These are phyloP conservation scores for Zosterops lateralis DNA, from an alignment of 2,113 vertebrate genomes.

Conservation along the genomic window DNA sequence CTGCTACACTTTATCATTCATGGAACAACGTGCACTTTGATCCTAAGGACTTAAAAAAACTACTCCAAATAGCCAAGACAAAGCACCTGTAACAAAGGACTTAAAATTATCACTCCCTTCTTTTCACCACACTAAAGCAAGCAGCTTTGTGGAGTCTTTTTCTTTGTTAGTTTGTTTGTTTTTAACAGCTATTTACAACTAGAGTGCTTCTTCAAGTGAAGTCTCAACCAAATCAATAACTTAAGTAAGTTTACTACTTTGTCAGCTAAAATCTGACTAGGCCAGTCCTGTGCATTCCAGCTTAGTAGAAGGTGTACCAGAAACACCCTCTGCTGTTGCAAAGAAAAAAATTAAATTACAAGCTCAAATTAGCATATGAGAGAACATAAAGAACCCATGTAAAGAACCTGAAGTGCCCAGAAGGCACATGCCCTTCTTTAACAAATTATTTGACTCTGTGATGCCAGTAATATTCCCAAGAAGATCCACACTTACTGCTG, in stretches of 20 bases:
- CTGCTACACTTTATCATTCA: not conserved
- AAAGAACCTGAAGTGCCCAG: not conserved
- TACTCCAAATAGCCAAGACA: not conserved
- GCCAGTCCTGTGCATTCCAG: not conserved
- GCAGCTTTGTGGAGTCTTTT: not conserved
- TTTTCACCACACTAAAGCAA: not conserved
- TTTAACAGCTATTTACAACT: not conserved
- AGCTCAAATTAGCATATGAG: not conserved
- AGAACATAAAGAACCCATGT: not conserved
- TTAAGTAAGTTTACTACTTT: not conserved
- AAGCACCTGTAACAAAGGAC: not conserved
- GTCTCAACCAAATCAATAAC: not conserved
- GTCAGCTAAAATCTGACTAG: not conserved
- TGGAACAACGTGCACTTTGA: not conserved
- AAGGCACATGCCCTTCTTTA: not conserved
- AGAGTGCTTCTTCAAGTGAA: not conserved
- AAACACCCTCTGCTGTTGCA: not conserved
- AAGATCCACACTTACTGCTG: not conserved
- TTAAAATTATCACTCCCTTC: not conserved
- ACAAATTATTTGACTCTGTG: not conserved
- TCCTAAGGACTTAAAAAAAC: not conserved
- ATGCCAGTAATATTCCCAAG: not conserved
- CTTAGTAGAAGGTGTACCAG: not conserved
- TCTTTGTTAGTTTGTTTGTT: not conserved
- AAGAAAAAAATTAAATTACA: not conserved